Conservation (phyloP, 2,113 vertebrate species). For the Oreochromis aureus region DNA sequence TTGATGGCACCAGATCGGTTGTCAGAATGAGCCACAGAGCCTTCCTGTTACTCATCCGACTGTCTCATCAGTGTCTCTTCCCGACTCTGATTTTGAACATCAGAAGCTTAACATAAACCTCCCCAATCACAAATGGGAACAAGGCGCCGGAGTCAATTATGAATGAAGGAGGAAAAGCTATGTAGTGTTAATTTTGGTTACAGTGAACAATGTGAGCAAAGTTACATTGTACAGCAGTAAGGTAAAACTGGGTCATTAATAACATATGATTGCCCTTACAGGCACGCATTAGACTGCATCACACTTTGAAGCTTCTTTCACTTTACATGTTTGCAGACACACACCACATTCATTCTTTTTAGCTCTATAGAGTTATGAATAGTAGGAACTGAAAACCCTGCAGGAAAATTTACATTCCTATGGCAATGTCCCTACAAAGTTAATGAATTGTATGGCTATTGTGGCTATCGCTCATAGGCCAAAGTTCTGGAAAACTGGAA, state of each 20-base stretch:
- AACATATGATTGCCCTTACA: neutral
- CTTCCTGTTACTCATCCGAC: neutral
- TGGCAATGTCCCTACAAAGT: neutral
- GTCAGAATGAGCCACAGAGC: slow-evolving; percentile 5
- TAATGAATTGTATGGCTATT: neutral
- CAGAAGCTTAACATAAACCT: slow-evolving; percentile 4
- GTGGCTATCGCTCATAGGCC: neutral
- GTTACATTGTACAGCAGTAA: neutral
- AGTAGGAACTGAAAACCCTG: neutral
- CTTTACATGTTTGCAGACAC: neutral
- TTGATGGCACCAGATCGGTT: neutral
- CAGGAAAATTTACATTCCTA: neutral
- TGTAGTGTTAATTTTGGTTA: neutral
- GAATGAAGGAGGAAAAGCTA: neutral
- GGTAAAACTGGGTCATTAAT: neutral
- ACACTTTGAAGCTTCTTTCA: neutral
- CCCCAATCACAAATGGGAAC: neutral
- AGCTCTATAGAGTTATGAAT: neutral
- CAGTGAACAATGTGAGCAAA: neutral
- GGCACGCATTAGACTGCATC: neutral
- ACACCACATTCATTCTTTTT: neutral
- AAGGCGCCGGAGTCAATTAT: neutral
- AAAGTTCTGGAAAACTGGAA: neutral
- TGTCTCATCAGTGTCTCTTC: neutral
- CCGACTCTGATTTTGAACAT: neutral